A percentile compares a stretch with the other conserved stretches of the same genome.
These are phyloP conservation scores for Mythimna pallens DNA, from an alignment of 2,888 invertebrate genomes.

Conservation along the genomic window DNA sequence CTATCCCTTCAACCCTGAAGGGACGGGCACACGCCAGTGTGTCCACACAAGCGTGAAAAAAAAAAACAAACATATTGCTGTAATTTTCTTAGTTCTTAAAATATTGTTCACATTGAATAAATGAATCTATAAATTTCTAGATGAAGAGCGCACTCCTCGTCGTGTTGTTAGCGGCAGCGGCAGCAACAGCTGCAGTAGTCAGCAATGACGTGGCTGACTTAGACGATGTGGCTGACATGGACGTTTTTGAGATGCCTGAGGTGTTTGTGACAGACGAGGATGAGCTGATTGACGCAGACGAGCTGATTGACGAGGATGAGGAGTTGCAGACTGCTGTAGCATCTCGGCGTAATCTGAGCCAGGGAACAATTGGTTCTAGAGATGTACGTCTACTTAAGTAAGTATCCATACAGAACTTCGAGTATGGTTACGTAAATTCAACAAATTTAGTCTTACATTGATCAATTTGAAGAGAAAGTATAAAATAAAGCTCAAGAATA, in stretches of 20 bases:
- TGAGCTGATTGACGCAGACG: not conserved
- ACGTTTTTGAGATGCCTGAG: not conserved
- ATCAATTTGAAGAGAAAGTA: not conserved
- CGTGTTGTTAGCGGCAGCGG: conserved; percentile 23
- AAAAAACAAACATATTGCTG: no score
- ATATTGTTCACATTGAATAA: no score
- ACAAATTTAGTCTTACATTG: not conserved
- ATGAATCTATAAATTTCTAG: not conserved
- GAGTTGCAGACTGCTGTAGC: not conserved
- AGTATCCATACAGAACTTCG: not conserved
- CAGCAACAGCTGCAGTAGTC: conserved; percentile 25
- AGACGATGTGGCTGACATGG: not conserved
- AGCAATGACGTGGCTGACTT: conserved; percentile 7
- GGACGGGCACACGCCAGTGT: no score
- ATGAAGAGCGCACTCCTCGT: conserved; percentile 30
- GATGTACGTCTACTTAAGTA: not conserved
- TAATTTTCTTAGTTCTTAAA: no score
- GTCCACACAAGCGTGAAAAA: no score
- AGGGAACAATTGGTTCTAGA: not conserved
- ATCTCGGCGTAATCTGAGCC: not conserved
- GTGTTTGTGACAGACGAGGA: not conserved
- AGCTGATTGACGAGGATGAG: not conserved
- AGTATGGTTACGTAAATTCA: no score
- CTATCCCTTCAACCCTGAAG: no score
- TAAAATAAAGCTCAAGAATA: no score